Conservation (phyloP, 2,113 vertebrate genomes). For the Eonycteris spelaea region DNA sequence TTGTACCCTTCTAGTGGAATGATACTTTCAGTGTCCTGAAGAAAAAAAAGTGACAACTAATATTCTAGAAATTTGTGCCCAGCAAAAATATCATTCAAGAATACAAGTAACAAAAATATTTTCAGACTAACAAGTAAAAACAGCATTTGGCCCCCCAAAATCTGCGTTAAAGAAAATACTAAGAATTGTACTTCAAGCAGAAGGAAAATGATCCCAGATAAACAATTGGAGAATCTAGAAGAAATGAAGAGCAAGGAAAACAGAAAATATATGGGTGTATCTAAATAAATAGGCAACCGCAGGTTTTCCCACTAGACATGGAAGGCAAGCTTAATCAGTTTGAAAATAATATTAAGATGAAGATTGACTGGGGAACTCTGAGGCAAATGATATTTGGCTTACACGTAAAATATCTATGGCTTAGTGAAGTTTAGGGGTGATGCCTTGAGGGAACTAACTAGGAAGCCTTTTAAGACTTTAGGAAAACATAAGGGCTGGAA, state of each 20-base stretch:
- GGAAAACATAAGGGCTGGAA: background rate
- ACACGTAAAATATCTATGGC: background rate
- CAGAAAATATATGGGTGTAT: background rate
- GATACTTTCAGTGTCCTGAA: background rate
- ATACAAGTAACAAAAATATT: background rate
- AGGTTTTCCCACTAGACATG: background rate
- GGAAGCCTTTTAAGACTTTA: background rate
- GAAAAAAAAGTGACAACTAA: background rate
- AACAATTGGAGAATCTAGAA: background rate
- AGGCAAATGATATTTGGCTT: background rate
- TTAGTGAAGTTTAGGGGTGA: background rate
- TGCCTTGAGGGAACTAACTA: background rate
- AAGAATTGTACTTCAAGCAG: background rate
- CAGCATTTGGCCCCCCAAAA: background rate
- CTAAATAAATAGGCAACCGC: background rate
- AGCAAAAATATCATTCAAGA: background rate
- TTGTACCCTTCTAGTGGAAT: background rate
- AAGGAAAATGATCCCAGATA: background rate
- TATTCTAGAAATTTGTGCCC: background rate
- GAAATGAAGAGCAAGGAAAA: background rate
- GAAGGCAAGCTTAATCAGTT: background rate
- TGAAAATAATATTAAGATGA: background rate
- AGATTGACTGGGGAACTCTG: background rate
- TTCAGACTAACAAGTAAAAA: background rate
- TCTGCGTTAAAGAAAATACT: background rate